Evolutionary conservation across 1,140 invertebrate genomes (phyloP).

Genomic region (Drosophila quadrilineata): DNA sequence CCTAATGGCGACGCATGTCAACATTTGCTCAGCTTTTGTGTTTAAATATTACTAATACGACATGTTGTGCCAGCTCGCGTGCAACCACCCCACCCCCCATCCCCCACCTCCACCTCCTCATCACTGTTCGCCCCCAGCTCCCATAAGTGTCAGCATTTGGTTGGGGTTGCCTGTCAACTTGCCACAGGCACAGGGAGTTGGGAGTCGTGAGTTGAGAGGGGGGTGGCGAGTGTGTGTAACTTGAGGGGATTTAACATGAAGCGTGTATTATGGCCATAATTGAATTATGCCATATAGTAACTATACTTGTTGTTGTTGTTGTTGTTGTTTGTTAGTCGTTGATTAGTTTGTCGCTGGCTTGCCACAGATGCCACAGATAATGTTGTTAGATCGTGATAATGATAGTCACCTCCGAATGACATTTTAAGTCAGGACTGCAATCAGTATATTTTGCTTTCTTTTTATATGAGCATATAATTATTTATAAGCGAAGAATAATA

Average conservation of each 20-base stretch:
- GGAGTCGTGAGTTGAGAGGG: background rate
- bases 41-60: constrained; percentile 80
- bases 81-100: background rate
- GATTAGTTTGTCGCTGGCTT: constrained; percentile 33
- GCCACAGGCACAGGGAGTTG: too few relatives aligned
- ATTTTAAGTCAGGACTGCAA: background rate
- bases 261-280: constrained; percentile 60
- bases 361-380: constrained; percentile 30
- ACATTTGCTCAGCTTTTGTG: constrained; percentile 76
- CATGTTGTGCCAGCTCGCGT: constrained; percentile 65
- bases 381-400: constrained; percentile 42
- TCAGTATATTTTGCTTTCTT: too few relatives aligned
- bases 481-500: too few relatives aligned
- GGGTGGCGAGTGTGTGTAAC: too few relatives aligned
- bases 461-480: too few relatives aligned
- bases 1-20: constrained; percentile 76
- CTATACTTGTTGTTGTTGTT: background rate
- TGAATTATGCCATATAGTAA: constrained; percentile 57
- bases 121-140: too few relatives aligned
- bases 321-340: constrained; percentile 15
- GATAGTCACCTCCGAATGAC: background rate
- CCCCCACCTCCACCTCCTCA: too few relatives aligned
- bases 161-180: background rate
- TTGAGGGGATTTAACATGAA: constrained; percentile 22
- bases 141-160: background rate